Evolutionary conservation across 2,888 invertebrate species (phyloP), one percentile per base, ranked within the genome.

Genomic region (Stegophylla sp.): DNA sequence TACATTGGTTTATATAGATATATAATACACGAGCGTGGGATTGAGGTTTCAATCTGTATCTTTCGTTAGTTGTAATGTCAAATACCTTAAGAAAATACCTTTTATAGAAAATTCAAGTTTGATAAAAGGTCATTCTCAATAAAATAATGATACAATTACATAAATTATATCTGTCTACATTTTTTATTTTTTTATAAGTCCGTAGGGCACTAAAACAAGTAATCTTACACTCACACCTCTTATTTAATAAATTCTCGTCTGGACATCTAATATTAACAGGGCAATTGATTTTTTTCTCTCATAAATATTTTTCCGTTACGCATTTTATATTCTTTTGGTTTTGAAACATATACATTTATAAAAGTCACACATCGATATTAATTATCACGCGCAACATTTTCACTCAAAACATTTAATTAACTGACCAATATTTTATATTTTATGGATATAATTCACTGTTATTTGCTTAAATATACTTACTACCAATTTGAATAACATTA

Each of bases 81-180:
- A 20, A 73, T 73, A 15, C 45, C 7, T 73, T 73, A 45, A 34
- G 20, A 61, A 73, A 73, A 63, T 63, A 63, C 74, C 74, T 45
- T 74, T 74, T 74, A 74, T 63, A 74, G 74, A 74, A 63, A 74
- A 74, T 74, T 34, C 74, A 74, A 63, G 74, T 63, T 63, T 74
- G 61, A 63, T 51, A 63, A 63, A 63, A 74, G 48, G 63, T 74
- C 74, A 51, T 34, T 9, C 74, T 51, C 74, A 51, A 74, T 74
- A 51, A 48, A 74, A 74, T 74, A 63, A 74, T 51, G 63, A 74
- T 48, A 74, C 74, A 63, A 63, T 74, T 74, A 51, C 74, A 74
- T 74, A 74, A 74, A 74, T 74, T 34, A 51, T 74, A 26, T 45
- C n/a, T 34, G 20, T 20, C 13, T 28, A 34, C 1, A 7, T 41